Percentiles rank a stretch among this genome's conserved stretches.
These are phyloP conservation scores for Athene noctua DNA, from an alignment of 2,113 vertebrate genomes.

Conservation along the genomic window DNA sequence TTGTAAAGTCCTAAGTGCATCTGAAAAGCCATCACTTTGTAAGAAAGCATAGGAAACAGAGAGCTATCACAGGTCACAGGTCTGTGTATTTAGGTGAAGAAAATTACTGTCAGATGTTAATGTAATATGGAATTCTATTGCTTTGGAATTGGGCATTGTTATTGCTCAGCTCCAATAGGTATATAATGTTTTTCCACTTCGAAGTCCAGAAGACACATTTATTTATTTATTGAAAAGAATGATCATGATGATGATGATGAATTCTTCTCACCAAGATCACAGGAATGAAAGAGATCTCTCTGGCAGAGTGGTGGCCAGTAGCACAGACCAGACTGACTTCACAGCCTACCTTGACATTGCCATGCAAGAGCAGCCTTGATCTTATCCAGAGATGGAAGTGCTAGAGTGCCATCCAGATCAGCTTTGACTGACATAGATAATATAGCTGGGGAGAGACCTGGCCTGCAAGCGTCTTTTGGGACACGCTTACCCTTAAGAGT, in stretches of 20 bases:
- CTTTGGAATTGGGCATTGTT: background rate
- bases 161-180: background rate
- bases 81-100: background rate
- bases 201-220: background rate
- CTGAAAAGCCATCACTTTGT: background rate
- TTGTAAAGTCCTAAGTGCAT: background rate
- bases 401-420: background rate
- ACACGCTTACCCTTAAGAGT: background rate
- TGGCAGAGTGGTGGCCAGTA: background rate
- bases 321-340: background rate
- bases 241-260: background rate
- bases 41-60: background rate
- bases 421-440: background rate
- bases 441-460: background rate
- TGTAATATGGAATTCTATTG: background rate
- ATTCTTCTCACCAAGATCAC: background rate
- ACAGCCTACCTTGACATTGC: background rate
- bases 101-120: background rate
- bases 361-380: background rate
- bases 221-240: background rate
- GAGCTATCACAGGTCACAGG: background rate
- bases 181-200: background rate
- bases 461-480: background rate
- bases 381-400: background rate
- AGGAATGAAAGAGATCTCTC: background rate